phyloP scores from a whole-genome alignment of 1,140 invertebrate genomes.

The Atta colombica region DNA sequence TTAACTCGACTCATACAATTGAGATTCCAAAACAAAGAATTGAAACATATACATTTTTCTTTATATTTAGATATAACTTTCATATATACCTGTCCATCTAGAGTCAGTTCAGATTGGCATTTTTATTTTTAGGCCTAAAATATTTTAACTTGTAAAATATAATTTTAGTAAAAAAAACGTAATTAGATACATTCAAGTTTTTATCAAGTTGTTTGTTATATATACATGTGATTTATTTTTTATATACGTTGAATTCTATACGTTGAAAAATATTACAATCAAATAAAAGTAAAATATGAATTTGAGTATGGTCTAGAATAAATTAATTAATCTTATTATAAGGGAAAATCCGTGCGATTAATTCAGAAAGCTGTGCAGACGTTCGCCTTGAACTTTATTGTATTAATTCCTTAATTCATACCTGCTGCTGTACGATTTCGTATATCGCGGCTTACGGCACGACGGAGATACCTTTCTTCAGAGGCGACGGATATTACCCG shows the following conservation, averaged over 20 bases:
- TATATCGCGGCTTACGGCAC: constrained; percentile 59
- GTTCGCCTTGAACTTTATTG: constrained; percentile 49
- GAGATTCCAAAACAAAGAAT: too few species aligned
- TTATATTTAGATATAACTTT: too few species aligned
- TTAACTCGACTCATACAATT: too few species aligned
- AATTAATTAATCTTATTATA: constrained; percentile 31
- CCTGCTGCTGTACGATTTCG: constrained; percentile 53
- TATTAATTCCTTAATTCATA: constrained; percentile 63
- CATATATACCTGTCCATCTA: too few species aligned
- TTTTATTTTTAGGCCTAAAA: too few species aligned
- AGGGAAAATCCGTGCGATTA: constrained; percentile 16
- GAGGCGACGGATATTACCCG: constrained; percentile 60
- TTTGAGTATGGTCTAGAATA: background rate
- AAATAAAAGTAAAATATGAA: background rate
- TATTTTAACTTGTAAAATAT: too few species aligned
- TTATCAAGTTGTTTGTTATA: background rate
- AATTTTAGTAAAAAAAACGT: background rate
- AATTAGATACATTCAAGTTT: background rate
- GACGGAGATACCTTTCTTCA: constrained; percentile 42
- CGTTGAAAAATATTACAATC: background rate
- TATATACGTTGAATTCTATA: too few species aligned
- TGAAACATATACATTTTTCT: too few species aligned
- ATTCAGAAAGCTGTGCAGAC: constrained; percentile 14
- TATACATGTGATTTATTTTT: background rate
- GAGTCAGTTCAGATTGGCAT: too few species aligned